Evolutionary conservation across 2,888 invertebrate genomes (phyloP), one percentile per base, ranked within the genome.

Genomic region (Onthophagus sagittarius): DNA sequence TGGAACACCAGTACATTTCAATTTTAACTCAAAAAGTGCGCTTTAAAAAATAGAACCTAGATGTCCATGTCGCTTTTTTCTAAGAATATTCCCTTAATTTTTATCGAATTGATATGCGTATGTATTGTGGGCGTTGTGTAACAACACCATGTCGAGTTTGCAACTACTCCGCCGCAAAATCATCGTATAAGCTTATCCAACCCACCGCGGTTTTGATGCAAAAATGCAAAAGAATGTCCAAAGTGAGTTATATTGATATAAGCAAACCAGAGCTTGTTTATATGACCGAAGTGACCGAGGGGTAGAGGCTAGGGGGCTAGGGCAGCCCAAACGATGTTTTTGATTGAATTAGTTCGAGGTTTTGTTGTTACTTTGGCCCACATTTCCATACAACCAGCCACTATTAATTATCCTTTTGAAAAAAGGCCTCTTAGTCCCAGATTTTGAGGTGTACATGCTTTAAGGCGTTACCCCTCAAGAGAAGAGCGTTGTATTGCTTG

Each of bases 401-500:
- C 99, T 1, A 98, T 99, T 79, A 99, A 99, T 85, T 99, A 99
- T 84, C 99, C 99, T 0, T 99, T 99, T 87, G 99, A 99, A 85
- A 99, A 99, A 84, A 99, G 98, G 62, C 99, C 99, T 2, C 87
- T 99, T 67, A 98, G 98, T 80, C 98, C 99, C 0, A 88, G 99
- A 74, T 99, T 99, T 86, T 90, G 99, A 81, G 99, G 99, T 0
- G 99, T 99, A 85, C 99, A 99, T 86, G 99, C 98, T 0, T 87
- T 99, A 63, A 90, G 99, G 74, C 90, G 99, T 39, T 96, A 97
- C 86, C 98, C 99, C 0, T 97, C 97, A 2, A 99, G 99, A 0
- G 99, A 99, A 84, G 99, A 99, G 86, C 90, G 99, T 75, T 99
- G 99, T 85, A 99, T 99, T 84, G 99, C 99, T 11, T 99, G 99